A percentile compares a stretch with the other conserved stretches of the same genome.
Evolutionary conservation across 35 echinoderm and acorn worm species (phyloP).

Genomic region (Apostichopus japonicus): DNA sequence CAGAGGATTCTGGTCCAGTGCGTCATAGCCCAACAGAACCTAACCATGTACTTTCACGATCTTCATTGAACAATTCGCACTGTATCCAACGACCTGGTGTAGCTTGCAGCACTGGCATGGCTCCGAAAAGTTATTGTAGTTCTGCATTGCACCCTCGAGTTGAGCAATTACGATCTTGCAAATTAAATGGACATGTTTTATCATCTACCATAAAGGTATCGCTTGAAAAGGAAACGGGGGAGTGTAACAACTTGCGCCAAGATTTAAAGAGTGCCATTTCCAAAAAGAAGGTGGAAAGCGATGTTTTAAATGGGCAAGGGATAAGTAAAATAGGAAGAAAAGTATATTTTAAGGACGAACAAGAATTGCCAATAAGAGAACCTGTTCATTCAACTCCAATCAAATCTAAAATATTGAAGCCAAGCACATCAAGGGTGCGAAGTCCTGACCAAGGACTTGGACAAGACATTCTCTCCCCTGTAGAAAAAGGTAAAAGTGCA

Average conservation of each 20-base stretch:
- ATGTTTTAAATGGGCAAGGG: neutral
- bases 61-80: neutral
- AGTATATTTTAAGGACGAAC: slow-evolving; percentile 2
- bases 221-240: neutral
- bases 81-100: neutral
- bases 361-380: neutral
- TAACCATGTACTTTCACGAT: neutral
- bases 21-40: neutral
- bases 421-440: neutral
- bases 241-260: neutral
- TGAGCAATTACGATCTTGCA: slow-evolving; percentile 14
- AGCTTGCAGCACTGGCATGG: neutral
- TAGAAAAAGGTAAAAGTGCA: neutral
- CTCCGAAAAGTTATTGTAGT: neutral
- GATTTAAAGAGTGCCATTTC: no score
- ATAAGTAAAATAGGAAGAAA: neutral
- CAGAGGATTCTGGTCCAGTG: slow-evolving; percentile 15
- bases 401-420: neutral
- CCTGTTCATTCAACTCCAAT: neutral
- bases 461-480: neutral
- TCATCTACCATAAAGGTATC: neutral
- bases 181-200: neutral
- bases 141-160: slow-evolving; percentile 29
- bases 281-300: neutral
- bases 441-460: slow-evolving; percentile 45